Evolutionary conservation across 2,888 invertebrate species (phyloP).

Genomic region (Caenorhabditis becei): DNA sequence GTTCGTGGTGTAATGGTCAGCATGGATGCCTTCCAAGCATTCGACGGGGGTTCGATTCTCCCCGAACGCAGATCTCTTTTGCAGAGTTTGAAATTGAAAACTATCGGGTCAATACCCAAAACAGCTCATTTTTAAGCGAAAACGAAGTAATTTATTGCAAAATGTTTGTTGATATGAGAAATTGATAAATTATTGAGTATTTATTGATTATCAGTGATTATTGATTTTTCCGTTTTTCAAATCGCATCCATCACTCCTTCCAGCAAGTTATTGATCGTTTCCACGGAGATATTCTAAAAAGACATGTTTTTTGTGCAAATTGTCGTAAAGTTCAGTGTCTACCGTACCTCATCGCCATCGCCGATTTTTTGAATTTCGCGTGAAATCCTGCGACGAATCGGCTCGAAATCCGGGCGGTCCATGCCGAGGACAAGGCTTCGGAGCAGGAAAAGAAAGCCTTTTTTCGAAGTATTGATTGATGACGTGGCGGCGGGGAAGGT

Average conservation of each 20-base stretch:
- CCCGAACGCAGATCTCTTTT: conserved; percentile 68
- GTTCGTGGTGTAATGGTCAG: conserved; percentile 76
- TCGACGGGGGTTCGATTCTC: conserved; percentile 76
- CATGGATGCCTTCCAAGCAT: conserved; percentile 77
- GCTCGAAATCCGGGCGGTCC: background rate
- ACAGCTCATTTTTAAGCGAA: no score
- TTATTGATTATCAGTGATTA: no score
- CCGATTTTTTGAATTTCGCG: background rate
- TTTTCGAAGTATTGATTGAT: background rate
- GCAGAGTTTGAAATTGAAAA: background rate
- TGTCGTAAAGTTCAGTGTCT: background rate
- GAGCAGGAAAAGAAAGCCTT: background rate
- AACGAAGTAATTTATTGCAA: no score
- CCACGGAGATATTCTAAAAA: background rate
- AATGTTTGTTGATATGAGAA: no score
- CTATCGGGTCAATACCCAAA: no score
- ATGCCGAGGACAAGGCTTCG: background rate
- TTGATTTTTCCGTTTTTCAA: no score
- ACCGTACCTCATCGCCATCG: background rate
- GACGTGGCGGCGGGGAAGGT: no score
- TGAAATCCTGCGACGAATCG: background rate
- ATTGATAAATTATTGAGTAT: no score
- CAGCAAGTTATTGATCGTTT: background rate
- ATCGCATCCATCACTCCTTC: background rate
- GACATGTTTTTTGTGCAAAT: background rate